Base-by-base conservation (phyloP, 2,113 vertebrate genomes). In the Amazona vittata region DNA sequence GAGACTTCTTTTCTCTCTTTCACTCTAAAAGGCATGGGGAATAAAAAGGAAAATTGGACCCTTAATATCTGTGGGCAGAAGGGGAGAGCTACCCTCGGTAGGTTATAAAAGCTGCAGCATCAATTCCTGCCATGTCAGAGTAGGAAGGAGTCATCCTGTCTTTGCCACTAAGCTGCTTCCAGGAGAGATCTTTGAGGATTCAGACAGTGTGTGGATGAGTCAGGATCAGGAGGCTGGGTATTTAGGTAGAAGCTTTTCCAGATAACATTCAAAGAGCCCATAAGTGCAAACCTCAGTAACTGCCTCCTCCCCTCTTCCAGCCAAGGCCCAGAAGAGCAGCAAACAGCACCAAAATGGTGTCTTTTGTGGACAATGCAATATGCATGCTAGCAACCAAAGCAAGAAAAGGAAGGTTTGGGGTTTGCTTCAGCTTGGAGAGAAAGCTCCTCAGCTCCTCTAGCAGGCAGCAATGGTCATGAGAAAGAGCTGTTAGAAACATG, bases 41-140 rank as follows among this genome's bases (percentile, higher is more conserved):
- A 91, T 49, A 70, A 81, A 93, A 96, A 22, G 71, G 80, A 49
- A 97, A 96, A 97, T 95, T 92, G 94, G 67, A 79, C 83, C 75
- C 37, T 90, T 92, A 80, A 75, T 86, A 87, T 79, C 69, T 37
- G 21, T 83, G 82, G 83, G 53, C 52, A 80, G 76, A 92, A 86
- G 43, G 70, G 60, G 37, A 81, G 50, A 94, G 68, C 49, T 81
- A 64, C 28, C 29, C 15, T 63, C 1, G 4, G 59, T 43, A 50
- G 17, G 52, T 81, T 90, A 55, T 75, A 85, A 90, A 93, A 88
- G 37, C 78, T 63, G 46, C 71, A 89, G 44, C 43, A 90, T 59
- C 75, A 49, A 68, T 76, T 67, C 43, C 39, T 88, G 83, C 75
- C 63, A 50, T 15, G 55, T 20, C 39, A 46, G 41, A 65, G 53